phyloP scores from a whole-genome alignment of 2,797 vertebrate genomes.

The Hirundo rustica region DNA sequence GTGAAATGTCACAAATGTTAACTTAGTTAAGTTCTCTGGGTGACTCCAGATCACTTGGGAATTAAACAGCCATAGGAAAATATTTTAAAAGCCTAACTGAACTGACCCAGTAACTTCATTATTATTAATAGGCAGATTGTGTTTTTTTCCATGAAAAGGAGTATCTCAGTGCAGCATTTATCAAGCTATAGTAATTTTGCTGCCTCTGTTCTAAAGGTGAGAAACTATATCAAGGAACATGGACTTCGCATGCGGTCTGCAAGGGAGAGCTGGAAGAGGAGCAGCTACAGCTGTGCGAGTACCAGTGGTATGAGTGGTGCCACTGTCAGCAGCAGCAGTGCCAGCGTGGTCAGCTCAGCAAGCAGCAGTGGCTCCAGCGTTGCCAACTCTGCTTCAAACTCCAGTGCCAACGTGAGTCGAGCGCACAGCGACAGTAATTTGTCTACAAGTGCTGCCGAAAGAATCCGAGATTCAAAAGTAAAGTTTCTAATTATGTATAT shows the following conservation, averaged over 20 bases:
- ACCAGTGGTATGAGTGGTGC: slow-evolving; percentile 88
- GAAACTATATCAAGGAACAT: slow-evolving; percentile 96
- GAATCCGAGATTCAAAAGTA: slow-evolving; percentile 98
- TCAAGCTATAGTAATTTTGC: neutral
- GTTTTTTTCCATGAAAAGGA: neutral
- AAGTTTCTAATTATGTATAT: slow-evolving; percentile 5
- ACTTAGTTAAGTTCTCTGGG: neutral
- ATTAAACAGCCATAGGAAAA: neutral
- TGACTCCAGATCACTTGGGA: neutral
- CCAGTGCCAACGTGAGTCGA: slow-evolving; percentile 92
- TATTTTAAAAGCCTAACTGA: neutral
- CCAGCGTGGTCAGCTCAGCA: slow-evolving; percentile 95
- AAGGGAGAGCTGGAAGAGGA: slow-evolving; percentile 93
- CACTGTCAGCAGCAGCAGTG: slow-evolving; percentile 88
- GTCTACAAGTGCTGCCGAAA: slow-evolving; percentile 91
- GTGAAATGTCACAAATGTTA: neutral
- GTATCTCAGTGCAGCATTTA: neutral
- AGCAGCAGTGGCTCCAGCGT: slow-evolving; percentile 89
- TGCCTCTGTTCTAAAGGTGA: slow-evolving; percentile 80
- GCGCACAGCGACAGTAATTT: slow-evolving; percentile 97
- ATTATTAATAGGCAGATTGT: neutral
- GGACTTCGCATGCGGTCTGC: slow-evolving; percentile 87
- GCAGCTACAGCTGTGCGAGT: slow-evolving; percentile 89
- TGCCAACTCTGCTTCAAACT: slow-evolving; percentile 86
- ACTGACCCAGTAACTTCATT: neutral